phyloP scores from a whole-genome alignment of 2,797 vertebrate genomes.

The Pseudomugil gertrudae region DNA sequence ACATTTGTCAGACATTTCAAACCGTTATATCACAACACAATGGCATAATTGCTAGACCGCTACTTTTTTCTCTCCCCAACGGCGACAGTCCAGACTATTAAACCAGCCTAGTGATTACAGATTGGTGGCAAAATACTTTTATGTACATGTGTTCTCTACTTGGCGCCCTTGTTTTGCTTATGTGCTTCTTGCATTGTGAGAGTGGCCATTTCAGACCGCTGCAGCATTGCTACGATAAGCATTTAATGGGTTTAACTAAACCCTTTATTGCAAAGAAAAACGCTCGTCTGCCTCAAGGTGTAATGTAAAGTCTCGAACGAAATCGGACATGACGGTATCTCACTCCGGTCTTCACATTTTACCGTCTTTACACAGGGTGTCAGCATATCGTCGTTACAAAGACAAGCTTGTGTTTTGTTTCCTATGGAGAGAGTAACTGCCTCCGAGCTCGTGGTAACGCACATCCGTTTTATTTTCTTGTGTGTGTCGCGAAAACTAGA shows the following conservation, averaged over 20 bases:
- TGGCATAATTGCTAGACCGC: slow-evolving; percentile 40
- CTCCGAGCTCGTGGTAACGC: slow-evolving; percentile 20
- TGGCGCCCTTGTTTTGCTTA: slow-evolving; percentile 45
- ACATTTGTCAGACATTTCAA: slow-evolving; percentile 67
- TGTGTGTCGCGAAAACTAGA: slow-evolving; percentile 23
- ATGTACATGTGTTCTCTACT: slow-evolving; percentile 20
- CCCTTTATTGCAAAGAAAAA: slow-evolving; percentile 37
- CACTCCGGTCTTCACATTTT: slow-evolving; percentile 29
- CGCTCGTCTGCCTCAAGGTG: slow-evolving; percentile 43
- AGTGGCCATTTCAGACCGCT: slow-evolving; percentile 59
- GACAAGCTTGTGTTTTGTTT: slow-evolving; percentile 39
- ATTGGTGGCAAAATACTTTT: slow-evolving; percentile 17
- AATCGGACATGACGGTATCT: slow-evolving; percentile 45
- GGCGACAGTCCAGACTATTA: slow-evolving; percentile 46
- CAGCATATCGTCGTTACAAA: slow-evolving; percentile 38
- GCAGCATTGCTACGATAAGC: slow-evolving; percentile 48
- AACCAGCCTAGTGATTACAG: slow-evolving; percentile 68
- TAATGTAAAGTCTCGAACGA: slow-evolving; percentile 39
- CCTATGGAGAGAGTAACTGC: slow-evolving; percentile 37
- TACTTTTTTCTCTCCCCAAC: slow-evolving; percentile 16
- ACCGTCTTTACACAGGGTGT: slow-evolving; percentile 33
- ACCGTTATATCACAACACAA: slow-evolving; percentile 60
- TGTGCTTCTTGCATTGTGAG: slow-evolving; percentile 54
- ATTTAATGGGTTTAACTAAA: slow-evolving; percentile 61
- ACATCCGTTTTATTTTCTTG: not conserved